Percentiles rank a stretch among this genome's conserved stretches.
phyloP scores from a whole-genome alignment of 2,113 vertebrate species.

The cattle (Bos taurus) region ARS-UCD2.0 NC_037348.1:4390001-4390500 shows the following conservation, averaged over 20 bases:
- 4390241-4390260: neutral
- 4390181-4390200: neutral
- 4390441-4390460: neutral
- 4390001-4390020: neutral
- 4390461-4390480: neutral
- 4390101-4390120: neutral
- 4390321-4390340: neutral
- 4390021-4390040: neutral
- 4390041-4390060: neutral
- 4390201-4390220: neutral
- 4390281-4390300: neutral
- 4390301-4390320: neutral
- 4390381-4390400: neutral
- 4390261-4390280: neutral
- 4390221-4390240: neutral
- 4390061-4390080: neutral
- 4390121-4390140: neutral
- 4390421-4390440: neutral
- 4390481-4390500: neutral
- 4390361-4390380: neutral
- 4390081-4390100: neutral
- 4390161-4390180: neutral
- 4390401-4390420: neutral
- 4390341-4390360: neutral
- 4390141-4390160: neutral